These are phyloP conservation scores for Pteronura brasiliensis DNA, from an alignment of 2,113 vertebrate genomes.

Conservation along the genomic window DNA sequence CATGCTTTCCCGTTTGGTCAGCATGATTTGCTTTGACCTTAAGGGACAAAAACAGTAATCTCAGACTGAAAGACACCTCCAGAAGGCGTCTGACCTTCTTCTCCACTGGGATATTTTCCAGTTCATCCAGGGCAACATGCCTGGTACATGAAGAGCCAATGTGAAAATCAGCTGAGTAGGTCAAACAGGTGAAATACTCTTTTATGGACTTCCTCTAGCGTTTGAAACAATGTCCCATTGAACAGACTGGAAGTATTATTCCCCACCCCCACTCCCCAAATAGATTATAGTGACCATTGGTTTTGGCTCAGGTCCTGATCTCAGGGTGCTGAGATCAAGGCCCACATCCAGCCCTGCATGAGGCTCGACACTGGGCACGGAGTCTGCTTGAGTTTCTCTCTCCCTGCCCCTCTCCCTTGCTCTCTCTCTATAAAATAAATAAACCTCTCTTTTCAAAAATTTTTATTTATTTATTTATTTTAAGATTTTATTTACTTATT, in stretches of 20 bases:
- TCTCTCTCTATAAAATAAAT: too few species aligned
- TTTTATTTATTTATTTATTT: too few species aligned
- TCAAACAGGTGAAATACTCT: background rate
- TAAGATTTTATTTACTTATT: background rate
- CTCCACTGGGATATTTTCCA: conserved; percentile 2
- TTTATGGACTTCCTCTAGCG: background rate
- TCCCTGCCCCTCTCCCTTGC: too few species aligned
- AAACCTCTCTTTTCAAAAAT: too few species aligned
- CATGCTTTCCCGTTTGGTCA: background rate
- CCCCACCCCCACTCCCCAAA: background rate
- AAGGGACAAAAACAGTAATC: background rate
- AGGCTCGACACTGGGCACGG: too few species aligned
- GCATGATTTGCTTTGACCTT: background rate
- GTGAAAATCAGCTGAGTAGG: background rate
- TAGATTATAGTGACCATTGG: background rate
- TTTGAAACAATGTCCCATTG: background rate
- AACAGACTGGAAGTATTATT: background rate
- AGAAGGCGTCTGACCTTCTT: conserved; percentile 20
- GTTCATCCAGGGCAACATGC: background rate
- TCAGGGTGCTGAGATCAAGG: too few species aligned
- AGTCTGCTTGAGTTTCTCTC: too few species aligned
- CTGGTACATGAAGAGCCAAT: background rate
- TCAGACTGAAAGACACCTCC: background rate
- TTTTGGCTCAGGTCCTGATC: too few species aligned
- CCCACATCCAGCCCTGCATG: too few species aligned